Conservation (phyloP, 1,140 invertebrate genomes). For the Diorhabda carinulata region DNA sequence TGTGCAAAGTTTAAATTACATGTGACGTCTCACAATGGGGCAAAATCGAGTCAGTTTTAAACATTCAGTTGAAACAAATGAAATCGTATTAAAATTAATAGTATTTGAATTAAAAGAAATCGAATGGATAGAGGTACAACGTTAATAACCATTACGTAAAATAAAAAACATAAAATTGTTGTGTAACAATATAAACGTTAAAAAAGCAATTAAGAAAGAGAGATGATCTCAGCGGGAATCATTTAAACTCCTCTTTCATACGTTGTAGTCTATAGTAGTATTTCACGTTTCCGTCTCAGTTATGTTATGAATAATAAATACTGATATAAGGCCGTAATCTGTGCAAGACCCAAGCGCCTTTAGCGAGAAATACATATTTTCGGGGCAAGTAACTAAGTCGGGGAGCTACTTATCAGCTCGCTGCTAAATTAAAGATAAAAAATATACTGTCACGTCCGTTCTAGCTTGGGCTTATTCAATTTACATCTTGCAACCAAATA, state of each 20-base stretch:
- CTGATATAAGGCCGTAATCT: slow-evolving; percentile 45
- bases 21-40: no score
- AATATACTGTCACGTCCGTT: slow-evolving; percentile 48
- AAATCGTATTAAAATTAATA: no score
- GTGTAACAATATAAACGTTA: no score
- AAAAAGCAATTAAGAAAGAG: slow-evolving; percentile 26
- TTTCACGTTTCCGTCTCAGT: slow-evolving; percentile 43
- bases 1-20: no score
- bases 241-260: slow-evolving; percentile 44
- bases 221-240: slow-evolving; percentile 40
- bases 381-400: slow-evolving; percentile 24
- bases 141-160: no score
- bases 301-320: slow-evolving; percentile 46
- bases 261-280: slow-evolving; percentile 39
- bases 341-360: slow-evolving; percentile 29
- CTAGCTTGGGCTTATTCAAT: slow-evolving; percentile 45
- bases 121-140: no score
- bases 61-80: no score
- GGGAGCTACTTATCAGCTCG: slow-evolving; percentile 43
- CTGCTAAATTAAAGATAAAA: slow-evolving; percentile 50
- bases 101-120: no score
- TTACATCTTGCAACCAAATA: slow-evolving; percentile 35
- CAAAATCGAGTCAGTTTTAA: no score
- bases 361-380: slow-evolving; percentile 41
- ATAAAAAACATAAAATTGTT: no score